phyloP scores from a whole-genome alignment of 2,888 invertebrate species.

The Molorchus minor region DNA sequence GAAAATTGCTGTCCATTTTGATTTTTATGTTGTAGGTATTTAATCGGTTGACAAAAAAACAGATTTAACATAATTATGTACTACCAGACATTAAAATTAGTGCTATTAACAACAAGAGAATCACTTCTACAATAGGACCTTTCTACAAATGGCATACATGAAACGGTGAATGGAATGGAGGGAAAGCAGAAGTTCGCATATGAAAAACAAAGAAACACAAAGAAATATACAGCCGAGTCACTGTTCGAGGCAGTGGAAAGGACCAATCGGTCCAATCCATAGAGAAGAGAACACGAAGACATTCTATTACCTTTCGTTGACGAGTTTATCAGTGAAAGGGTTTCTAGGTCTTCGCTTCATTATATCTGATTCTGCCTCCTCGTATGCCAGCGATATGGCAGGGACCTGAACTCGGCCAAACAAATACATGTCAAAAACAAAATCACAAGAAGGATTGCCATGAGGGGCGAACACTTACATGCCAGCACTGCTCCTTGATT shows the following conservation, averaged over 20 bases:
- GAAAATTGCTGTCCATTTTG: no score
- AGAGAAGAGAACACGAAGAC: constrained; percentile 37
- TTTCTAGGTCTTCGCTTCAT: constrained; percentile 99
- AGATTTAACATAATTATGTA: no score
- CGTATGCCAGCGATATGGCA: constrained; percentile 98
- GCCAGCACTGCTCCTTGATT: constrained; percentile 59
- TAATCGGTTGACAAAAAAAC: no score
- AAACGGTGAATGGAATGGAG: constrained; percentile 23
- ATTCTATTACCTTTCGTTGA: constrained; percentile 90
- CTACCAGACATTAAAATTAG: no score
- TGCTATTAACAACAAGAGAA: background rate
- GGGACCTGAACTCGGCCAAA: constrained; percentile 78
- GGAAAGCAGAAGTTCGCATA: constrained; percentile 53
- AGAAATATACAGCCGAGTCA: constrained; percentile 37
- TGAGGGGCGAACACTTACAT: constrained; percentile 53
- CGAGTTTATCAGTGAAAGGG: constrained; percentile 97
- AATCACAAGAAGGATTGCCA: constrained; percentile 40
- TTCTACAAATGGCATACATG: constrained; percentile 6
- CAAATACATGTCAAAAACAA: constrained; percentile 61
- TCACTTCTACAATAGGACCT: constrained; percentile 3
- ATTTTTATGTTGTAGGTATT: no score
- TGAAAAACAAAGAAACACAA: constrained; percentile 36
- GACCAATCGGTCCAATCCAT: constrained; percentile 27
- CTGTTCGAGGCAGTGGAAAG: constrained; percentile 36
- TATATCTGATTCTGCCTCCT: constrained; percentile 98